Conservation (phyloP, 2,888 invertebrate species). For the Athalia cordata region DNA sequence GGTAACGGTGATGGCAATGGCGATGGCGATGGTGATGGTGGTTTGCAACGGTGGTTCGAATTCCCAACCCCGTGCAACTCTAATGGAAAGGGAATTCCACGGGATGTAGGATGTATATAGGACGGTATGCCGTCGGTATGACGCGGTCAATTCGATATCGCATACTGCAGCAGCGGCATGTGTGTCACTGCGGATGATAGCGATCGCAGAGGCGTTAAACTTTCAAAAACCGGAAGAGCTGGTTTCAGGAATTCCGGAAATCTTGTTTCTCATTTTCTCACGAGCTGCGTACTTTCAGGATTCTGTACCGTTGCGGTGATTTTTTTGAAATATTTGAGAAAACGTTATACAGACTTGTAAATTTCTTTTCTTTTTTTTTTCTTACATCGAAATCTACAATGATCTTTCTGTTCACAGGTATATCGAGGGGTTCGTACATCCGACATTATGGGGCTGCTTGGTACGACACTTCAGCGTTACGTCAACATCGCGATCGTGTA, state of each 20-base stretch:
- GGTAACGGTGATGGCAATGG: too few relatives aligned
- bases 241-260: not conserved
- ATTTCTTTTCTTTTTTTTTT: not conserved
- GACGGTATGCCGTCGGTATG: not conserved
- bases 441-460: constrained; percentile 69
- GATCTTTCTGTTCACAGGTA: constrained; percentile 60
- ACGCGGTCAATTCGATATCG: not conserved
- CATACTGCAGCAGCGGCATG: not conserved
- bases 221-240: too few relatives aligned
- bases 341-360: too few relatives aligned
- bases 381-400: not conserved
- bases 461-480: constrained; percentile 68
- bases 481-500: constrained; percentile 68
- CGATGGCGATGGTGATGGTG: not conserved
- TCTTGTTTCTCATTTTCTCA: too few relatives aligned
- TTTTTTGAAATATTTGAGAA: too few relatives aligned
- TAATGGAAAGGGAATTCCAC: not conserved
- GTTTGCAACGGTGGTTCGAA: not conserved
- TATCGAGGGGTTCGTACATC: constrained; percentile 68
- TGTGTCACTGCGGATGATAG: not conserved
- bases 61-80: not conserved
- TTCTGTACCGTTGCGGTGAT: too few relatives aligned
- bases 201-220: too few relatives aligned
- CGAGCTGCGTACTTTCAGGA: too few relatives aligned
- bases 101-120: not conserved